Evolutionary conservation across 64 coral and sea anemone genomes (phyloP).

Genomic region (Porites lutea): DNA sequence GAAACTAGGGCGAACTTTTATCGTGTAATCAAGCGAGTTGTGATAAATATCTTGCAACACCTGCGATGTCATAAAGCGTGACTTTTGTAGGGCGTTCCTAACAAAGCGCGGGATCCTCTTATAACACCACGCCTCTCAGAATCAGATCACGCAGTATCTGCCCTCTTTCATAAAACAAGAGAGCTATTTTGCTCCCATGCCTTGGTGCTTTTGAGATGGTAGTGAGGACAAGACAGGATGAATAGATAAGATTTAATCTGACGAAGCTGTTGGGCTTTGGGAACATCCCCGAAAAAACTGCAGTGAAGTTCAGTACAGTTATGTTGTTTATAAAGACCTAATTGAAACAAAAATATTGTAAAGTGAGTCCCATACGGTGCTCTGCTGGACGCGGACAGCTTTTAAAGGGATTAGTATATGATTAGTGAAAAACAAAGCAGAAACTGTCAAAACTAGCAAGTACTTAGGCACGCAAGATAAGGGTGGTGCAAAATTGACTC

Average conservation of each 20-base stretch:
- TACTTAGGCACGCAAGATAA: background rate
- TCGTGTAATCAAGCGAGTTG: constrained; percentile 2
- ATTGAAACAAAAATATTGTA: no score
- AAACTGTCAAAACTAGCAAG: background rate
- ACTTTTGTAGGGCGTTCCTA: background rate
- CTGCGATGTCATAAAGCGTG: background rate
- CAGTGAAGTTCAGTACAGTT: no score
- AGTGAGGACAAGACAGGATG: no score
- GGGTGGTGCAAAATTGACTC: background rate
- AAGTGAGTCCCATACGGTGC: background rate
- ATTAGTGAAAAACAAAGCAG: background rate
- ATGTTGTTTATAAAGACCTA: no score
- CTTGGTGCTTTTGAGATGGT: no score
- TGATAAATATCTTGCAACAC: constrained; percentile 18
- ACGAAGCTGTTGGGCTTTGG: no score
- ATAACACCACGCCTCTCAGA: constrained; percentile 24
- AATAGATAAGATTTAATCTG: no score
- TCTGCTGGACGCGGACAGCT: background rate
- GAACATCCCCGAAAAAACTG: no score
- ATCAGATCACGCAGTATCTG: constrained; percentile 15
- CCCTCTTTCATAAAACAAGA: background rate
- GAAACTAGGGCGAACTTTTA: background rate
- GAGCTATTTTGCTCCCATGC: background rate
- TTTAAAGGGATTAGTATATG: background rate
- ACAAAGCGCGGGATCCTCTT: background rate